Evolutionary conservation across 1,140 invertebrate genomes (phyloP), one percentile per base, ranked within the genome.

Genomic region (Portunus trituberculatus): DNA sequence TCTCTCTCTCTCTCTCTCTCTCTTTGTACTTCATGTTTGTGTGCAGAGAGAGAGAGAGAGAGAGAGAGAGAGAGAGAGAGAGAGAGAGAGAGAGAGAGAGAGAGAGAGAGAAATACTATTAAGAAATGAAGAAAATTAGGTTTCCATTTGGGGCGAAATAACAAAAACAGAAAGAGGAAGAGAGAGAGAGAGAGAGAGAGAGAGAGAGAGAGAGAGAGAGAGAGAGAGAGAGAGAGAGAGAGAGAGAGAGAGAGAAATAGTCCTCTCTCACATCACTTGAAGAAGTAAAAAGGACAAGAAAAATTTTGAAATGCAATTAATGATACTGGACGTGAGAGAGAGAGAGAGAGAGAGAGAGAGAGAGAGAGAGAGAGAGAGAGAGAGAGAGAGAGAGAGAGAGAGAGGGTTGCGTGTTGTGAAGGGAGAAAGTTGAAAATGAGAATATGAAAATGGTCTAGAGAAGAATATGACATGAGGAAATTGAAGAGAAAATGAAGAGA

Each of bases 131-230:
- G 83, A 25, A 86, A 86, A 39, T 29, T 31, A 86, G 83, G 14
- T 86, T 29, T 31, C 12, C 12, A 28, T 12, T 29, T 31, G 10
- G 83, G 83, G 32, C 8, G 83, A 28, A 86, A 86, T 10, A 39
- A 28, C 8, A 39, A 25, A 86, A 86, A 25, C 8, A 28, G 12
- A 25, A 14, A 29, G 28, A 31, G 83, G n/a, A 6, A 39, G 83
- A 86, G 28, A 39, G n/a, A 28, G 83, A 86, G 83, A 86, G n/a
- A 86, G 83, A 86, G 83, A 86, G 83, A 86, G 83, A 86, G 83
- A 86, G 83, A 86, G 83, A 86, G 83, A 86, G 83, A 86, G 32
- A 86, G n/a, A 86, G 25, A 25, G n/a, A 28, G 25, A 25, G 25
- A 28, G 25, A 25, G n/a, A 20, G 16, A 59, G 16, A 59, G 52